Evolutionary conservation across 2,113 vertebrate species (phyloP).

Genomic region (Irena cyanogastra): DNA sequence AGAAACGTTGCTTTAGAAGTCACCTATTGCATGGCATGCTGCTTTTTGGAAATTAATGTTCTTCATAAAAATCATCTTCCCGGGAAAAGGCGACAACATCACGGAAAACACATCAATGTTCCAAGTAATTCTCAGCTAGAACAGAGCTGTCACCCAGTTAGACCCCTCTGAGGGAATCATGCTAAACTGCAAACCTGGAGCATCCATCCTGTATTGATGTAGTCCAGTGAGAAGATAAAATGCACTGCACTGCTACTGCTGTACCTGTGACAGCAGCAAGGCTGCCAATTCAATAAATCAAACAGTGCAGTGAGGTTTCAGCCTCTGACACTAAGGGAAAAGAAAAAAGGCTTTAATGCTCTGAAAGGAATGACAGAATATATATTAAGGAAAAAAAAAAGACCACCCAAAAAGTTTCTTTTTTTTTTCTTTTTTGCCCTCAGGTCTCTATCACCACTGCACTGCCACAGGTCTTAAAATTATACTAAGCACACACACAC

Average conservation of each 20-base stretch:
- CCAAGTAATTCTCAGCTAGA: constrained; percentile 35
- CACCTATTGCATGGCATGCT: fast-evolving
- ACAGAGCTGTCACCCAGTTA: background rate
- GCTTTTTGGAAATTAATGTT: background rate
- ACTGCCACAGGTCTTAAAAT: background rate
- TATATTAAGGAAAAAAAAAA: background rate
- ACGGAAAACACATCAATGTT: background rate
- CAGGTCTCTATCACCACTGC: background rate
- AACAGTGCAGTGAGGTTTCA: background rate
- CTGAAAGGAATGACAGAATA: background rate
- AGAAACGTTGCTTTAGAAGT: background rate
- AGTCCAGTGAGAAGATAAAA: background rate
- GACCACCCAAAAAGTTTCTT: background rate
- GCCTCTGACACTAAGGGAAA: background rate
- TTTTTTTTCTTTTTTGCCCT: background rate
- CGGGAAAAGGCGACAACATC: background rate
- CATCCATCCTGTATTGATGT: background rate
- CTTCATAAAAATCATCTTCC: background rate
- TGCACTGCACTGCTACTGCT: background rate
- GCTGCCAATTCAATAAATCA: background rate
- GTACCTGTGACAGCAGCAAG: background rate
- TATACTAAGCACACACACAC: background rate
- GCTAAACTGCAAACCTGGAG: background rate
- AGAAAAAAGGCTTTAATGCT: background rate
- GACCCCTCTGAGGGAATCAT: constrained; percentile 3